These are phyloP conservation scores for Australoheros facetus DNA, from an alignment of 2,797 vertebrate genomes.

Conservation along the genomic window DNA sequence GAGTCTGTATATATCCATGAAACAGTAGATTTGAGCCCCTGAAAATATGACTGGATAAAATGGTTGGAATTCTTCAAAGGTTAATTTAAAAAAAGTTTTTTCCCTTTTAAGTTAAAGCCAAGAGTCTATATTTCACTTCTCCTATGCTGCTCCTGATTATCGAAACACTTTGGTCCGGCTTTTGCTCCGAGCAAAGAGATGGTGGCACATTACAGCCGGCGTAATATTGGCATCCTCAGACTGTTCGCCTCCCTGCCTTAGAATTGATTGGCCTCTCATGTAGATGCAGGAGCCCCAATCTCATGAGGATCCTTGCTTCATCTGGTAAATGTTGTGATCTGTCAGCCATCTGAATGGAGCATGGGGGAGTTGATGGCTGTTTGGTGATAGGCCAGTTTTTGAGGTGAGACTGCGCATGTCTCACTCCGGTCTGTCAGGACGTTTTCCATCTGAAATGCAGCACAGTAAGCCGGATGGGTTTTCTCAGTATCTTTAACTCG, in stretches of 20 bases:
- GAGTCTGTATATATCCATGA: not conserved
- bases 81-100: not conserved
- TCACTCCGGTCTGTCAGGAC: constrained; percentile 19
- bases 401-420: constrained; percentile 8
- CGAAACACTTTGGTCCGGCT: not conserved
- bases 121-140: not conserved
- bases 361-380: constrained; percentile 4
- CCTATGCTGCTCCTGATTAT: constrained; percentile 22
- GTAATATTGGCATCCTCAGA: not conserved
- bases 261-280: constrained; percentile 7
- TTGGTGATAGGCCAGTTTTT: constrained; percentile 49
- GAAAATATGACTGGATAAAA: not conserved
- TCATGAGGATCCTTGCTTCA: constrained; percentile 16
- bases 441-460: constrained; percentile 23
- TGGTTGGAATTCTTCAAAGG: not conserved
- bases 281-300: constrained; percentile 2
- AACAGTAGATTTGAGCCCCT: not conserved
- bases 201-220: constrained; percentile 1
- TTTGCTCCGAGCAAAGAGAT: constrained; percentile 13
- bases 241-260: not conserved
- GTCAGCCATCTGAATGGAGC: constrained; percentile 38
- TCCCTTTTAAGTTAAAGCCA: not conserved
- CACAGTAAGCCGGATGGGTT: not conserved
- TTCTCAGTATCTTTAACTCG: constrained; percentile 10
- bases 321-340: constrained; percentile 37